Evolutionary conservation across 64 coral and sea anemone species (phyloP).

Genomic region (Platygyra sinensis): DNA sequence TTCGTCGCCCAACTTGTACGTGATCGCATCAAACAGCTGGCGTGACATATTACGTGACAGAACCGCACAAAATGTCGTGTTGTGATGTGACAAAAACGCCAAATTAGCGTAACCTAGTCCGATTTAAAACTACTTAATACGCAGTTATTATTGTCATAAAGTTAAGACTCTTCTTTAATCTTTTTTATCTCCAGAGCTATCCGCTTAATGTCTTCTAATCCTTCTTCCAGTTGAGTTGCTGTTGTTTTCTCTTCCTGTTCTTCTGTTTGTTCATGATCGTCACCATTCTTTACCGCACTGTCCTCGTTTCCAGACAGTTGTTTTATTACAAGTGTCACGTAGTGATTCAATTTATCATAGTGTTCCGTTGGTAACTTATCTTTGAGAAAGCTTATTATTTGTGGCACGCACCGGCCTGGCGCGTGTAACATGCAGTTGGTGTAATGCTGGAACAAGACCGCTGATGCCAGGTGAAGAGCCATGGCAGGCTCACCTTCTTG

Average conservation of each 20-base stretch:
- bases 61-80: too few species aligned
- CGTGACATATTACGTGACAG: too few species aligned
- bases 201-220: constrained; percentile 69
- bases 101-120: too few species aligned
- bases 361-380: constrained; percentile 72
- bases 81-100: too few species aligned
- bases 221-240: constrained; percentile 44
- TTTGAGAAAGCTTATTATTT: constrained; percentile 77
- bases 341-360: constrained; percentile 70
- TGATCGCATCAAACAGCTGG: too few species aligned
- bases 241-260: constrained; percentile 57
- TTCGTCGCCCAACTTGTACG: too few species aligned
- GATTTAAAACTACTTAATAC: neutral
- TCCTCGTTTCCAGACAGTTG: constrained; percentile 70
- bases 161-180: constrained; percentile 46
- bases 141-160: neutral
- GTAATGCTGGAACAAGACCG: constrained; percentile 88
- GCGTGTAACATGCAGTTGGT: constrained; percentile 86
- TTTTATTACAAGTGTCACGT: constrained; percentile 91
- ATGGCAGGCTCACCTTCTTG: constrained; percentile 97
- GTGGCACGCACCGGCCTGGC: constrained; percentile 93
- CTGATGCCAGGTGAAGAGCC: constrained; percentile 88
- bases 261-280: constrained; percentile 47
- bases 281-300: constrained; percentile 28
- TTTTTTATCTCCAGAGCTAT: constrained; percentile 84